These are phyloP conservation scores for Oryzias melastigma DNA, from an alignment of 2,113 vertebrate species.

Conservation along the genomic window DNA sequence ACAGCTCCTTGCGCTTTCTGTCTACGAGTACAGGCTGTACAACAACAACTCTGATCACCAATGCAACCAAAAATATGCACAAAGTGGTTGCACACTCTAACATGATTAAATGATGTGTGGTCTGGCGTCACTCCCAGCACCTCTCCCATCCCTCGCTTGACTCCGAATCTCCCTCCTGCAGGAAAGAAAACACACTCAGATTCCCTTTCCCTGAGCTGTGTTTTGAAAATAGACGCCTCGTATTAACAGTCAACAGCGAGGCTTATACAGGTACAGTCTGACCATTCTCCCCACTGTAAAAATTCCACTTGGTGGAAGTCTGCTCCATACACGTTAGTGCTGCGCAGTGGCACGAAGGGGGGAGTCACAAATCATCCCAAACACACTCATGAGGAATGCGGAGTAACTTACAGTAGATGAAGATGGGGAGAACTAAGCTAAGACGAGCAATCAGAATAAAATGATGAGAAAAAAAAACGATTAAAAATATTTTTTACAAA, in stretches of 20 bases:
- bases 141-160: constrained; percentile 52
- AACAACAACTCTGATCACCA: constrained; percentile 67
- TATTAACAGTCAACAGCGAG: constrained; percentile 73
- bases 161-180: constrained; percentile 51
- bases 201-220: constrained; percentile 60
- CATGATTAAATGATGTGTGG: constrained; percentile 75
- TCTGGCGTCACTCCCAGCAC: constrained; percentile 71
- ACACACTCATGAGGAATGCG: constrained; percentile 51
- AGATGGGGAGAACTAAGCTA: background rate
- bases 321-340: constrained; percentile 21
- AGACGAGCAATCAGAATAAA: background rate
- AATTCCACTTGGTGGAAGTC: constrained; percentile 12
- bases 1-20: constrained; percentile 5
- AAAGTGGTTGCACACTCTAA: constrained; percentile 68
- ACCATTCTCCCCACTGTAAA: constrained; percentile 30
- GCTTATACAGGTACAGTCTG: constrained; percentile 60
- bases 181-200: constrained; percentile 34
- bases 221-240: constrained; percentile 67
- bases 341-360: constrained; percentile 29
- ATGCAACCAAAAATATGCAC: constrained; percentile 60
- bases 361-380: constrained; percentile 39
- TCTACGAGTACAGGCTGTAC: constrained; percentile 33
- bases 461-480: no score
- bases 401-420: constrained; percentile 26
- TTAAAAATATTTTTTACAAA: no score